Base-by-base conservation (phyloP, 2,113 vertebrate genomes). In the Trematocara macrostoma region DNA sequence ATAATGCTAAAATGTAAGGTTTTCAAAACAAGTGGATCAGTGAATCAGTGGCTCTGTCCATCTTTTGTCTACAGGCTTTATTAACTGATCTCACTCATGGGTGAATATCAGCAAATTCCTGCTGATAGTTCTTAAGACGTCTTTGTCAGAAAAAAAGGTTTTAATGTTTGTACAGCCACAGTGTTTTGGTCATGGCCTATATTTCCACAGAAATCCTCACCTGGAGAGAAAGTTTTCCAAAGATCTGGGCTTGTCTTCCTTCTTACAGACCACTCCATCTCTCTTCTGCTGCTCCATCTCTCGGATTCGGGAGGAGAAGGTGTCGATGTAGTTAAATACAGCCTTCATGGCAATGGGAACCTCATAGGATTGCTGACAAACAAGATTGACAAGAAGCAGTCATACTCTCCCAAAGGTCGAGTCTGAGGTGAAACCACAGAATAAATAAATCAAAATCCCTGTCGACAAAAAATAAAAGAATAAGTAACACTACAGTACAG, bases 241-340 rank as follows among this genome's bases (percentile, higher is more conserved):
- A 2, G 98, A 99, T 74, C 98, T 96, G 84, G 98, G 98, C 91
- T 99, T 99, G 95, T 99, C 98, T 92, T 99, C 98, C 78, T 99
- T 99, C 92, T 97, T 97, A 92, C 98, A 99, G 42, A 94, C 91
- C 67, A 98, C 97, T 3, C 98, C 98, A 6, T 99, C 98, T 85
- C 97, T 96, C 95, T 99, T 99, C 94, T 99, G 98, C 90, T 97
- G 98, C 93, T 99, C 99, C 98, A 99, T 98, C 86, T 99, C 98
- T 95, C 97, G 97, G 94, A 99, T 97, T 85, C 99, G 97, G 57
- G 98, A 98, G n/a, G 97, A 97, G 94, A 99, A 99, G 9, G 98
- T 98, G 94, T 99, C 98, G 0, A 99, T 96, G 93, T 98, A 96
- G 92, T 98, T 97, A 47, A 99, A 98, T 64, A 99, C 97, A 0